phyloP scores from a whole-genome alignment of 2,888 invertebrate species.

The Adineta ricciae region DNA sequence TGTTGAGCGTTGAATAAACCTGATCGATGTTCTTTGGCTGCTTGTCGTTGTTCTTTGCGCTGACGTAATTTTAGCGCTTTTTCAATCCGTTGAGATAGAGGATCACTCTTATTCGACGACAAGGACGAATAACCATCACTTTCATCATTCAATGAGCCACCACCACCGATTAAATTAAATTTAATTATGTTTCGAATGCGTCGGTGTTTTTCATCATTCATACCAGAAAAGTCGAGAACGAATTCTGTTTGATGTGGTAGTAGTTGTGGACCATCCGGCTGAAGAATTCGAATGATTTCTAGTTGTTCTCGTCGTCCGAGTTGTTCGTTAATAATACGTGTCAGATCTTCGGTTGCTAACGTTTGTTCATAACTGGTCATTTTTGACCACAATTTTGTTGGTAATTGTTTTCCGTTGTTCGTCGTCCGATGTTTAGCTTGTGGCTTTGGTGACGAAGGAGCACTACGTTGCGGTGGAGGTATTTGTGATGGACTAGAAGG shows the following conservation, averaged over 20 bases:
- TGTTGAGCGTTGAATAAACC: constrained; percentile 25
- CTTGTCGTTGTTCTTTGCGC: constrained; percentile 31
- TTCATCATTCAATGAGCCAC: constrained; percentile 3
- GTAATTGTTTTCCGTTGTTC: constrained; percentile 5
- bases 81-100: constrained; percentile 25
- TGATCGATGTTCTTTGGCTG: constrained; percentile 26
- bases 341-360: constrained; percentile 40
- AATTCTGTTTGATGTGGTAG: constrained; percentile 26
- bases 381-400: constrained; percentile 37
- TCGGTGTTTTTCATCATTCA: constrained; percentile 31
- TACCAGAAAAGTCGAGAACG: constrained; percentile 22
- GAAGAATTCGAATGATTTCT: constrained; percentile 44
- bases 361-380: constrained; percentile 39
- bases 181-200: constrained; percentile 30
- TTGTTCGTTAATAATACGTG: constrained; percentile 41
- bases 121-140: neutral
- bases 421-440: constrained; percentile 18
- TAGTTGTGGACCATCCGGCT: constrained; percentile 38
- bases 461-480: constrained; percentile 26
- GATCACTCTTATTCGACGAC: constrained; percentile 18
- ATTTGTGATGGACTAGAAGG: neutral
- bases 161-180: constrained; percentile 24
- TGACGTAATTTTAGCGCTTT: constrained; percentile 23
- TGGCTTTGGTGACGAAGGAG: constrained; percentile 27
- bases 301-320: constrained; percentile 44